Percentiles rank a stretch among this genome's conserved stretches.
Conservation (phyloP, 2,113 vertebrate genomes). For the Anguilla rostrata region DNA sequence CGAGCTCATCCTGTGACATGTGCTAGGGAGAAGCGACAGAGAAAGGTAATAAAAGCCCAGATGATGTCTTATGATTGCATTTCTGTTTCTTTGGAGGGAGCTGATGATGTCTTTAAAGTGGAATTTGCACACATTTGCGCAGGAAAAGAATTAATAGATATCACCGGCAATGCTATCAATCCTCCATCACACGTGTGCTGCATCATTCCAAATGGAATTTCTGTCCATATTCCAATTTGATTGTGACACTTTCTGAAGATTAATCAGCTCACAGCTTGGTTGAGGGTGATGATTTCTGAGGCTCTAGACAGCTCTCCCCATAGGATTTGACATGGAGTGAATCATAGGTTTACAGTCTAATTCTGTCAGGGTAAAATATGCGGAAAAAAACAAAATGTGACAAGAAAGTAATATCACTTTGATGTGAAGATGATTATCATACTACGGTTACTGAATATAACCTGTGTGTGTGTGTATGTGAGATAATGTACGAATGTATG, state of each 20-base stretch:
- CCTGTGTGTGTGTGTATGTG: not conserved
- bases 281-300: not conserved
- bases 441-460: not conserved
- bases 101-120: not conserved
- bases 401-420: not conserved
- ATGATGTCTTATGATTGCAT: not conserved
- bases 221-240: not conserved
- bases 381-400: not conserved
- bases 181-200: not conserved
- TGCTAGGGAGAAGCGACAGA: not conserved
- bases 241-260: not conserved
- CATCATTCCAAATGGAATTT: not conserved
- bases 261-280: not conserved
- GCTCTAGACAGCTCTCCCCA: not conserved
- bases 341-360: not conserved
- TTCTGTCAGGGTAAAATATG: not conserved
- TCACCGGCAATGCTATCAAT: not conserved
- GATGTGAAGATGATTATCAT: not conserved
- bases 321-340: not conserved
- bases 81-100: not conserved
- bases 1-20: not conserved
- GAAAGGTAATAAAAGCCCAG: not conserved
- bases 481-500: not conserved
- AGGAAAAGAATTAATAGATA: not conserved
- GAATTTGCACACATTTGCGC: not conserved